Evolutionary conservation across 1,140 invertebrate species (phyloP).

Genomic region (Planococcus citri): DNA sequence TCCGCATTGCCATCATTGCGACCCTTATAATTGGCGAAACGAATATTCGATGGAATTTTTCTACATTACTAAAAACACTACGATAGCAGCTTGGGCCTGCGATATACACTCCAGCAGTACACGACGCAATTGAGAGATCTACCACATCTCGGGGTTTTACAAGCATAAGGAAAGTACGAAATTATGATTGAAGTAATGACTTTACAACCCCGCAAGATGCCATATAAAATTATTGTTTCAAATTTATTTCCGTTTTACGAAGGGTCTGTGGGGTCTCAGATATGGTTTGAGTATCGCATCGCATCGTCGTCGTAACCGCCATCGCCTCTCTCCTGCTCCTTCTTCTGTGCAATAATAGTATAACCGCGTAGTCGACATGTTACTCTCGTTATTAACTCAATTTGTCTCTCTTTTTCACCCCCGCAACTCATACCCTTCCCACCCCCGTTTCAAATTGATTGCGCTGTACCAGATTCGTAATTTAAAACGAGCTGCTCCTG

Average conservation of each 20-base stretch:
- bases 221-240: conserved; percentile 8
- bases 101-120: too few species aligned
- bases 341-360: too few species aligned
- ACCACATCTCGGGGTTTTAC: neutral
- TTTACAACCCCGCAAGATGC: conserved; percentile 1
- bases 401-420: neutral
- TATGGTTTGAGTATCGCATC: too few species aligned
- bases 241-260: neutral
- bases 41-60: neutral
- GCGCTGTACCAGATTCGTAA: too few species aligned
- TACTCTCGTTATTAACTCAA: neutral
- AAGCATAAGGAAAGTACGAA: conserved; percentile 2
- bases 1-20: neutral
- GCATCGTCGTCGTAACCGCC: neutral
- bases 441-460: neutral
- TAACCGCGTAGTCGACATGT: neutral
- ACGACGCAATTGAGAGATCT: too few species aligned
- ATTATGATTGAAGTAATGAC: conserved; percentile 7
- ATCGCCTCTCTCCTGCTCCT: too few species aligned
- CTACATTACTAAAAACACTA: neutral
- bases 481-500: too few species aligned
- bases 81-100: neutral
- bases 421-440: too few species aligned
- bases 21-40: neutral
- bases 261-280: neutral